A percentile compares a stretch with the other conserved stretches of the same genome.
These are phyloP conservation scores for Raja brachyura DNA, from an alignment of 2,113 vertebrate species.

Conservation along the genomic window DNA sequence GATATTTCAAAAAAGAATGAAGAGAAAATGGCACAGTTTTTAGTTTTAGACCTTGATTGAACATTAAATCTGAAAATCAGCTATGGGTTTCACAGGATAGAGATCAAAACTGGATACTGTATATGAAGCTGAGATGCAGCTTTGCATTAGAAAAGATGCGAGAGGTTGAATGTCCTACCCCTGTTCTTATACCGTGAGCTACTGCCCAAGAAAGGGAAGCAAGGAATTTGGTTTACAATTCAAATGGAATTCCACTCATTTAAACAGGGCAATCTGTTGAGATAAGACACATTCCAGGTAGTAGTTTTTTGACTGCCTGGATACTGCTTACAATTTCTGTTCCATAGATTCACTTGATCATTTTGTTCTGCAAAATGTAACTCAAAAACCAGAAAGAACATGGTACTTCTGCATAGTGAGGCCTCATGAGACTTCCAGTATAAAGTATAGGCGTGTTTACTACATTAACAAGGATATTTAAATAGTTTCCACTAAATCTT, in stretches of 20 bases:
- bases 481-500: too few relatives aligned
- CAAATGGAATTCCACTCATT: constrained; percentile 40
- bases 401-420: too few relatives aligned
- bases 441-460: too few relatives aligned
- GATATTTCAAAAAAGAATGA: not conserved
- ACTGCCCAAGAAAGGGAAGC: constrained; percentile 46
- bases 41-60: not conserved
- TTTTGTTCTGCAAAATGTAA: not conserved
- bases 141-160: constrained; percentile 45
- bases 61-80: not conserved
- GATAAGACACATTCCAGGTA: constrained; percentile 40
- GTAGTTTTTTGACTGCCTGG: constrained; percentile 41
- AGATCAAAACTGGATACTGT: not conserved
- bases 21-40: not conserved
- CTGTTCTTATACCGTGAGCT: constrained; percentile 36
- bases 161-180: too few relatives aligned
- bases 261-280: not conserved
- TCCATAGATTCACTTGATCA: not conserved
- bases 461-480: too few relatives aligned
- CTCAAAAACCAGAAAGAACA: not conserved
- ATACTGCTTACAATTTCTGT: constrained; percentile 43
- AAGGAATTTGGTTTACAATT: constrained; percentile 51
- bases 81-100: not conserved
- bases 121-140: not conserved
- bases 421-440: too few relatives aligned